Percentiles rank a stretch among this genome's conserved stretches.
Evolutionary conservation across 37 sponge, comb jelly and placozoan species (phyloP).

Genomic region (Geodia barretti): DNA sequence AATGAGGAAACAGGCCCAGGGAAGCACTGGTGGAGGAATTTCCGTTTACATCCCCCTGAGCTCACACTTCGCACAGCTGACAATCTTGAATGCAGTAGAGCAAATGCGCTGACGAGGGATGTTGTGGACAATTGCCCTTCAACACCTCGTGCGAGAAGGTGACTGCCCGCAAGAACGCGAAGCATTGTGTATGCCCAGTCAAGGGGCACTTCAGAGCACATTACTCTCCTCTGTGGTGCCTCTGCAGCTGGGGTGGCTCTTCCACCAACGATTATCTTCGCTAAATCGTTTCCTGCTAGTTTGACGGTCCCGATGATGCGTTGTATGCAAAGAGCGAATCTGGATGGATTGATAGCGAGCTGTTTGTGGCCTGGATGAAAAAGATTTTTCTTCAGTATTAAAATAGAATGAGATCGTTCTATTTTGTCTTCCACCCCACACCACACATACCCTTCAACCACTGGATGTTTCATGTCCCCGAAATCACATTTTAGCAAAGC

Average conservation of each 20-base stretch:
- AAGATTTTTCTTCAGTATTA: background rate
- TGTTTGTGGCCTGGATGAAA: conserved; percentile 19
- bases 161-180: too few relatives aligned
- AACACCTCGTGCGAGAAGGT: too few relatives aligned
- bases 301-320: conserved; percentile 18
- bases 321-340: background rate
- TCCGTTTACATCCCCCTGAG: background rate
- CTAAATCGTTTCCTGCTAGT: conserved; percentile 9
- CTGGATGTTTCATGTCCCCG: conserved; percentile 24
- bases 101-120: background rate
- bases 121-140: conserved; percentile 5
- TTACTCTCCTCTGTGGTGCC: conserved; percentile 11
- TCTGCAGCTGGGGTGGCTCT: conserved; percentile 8
- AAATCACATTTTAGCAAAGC: background rate
- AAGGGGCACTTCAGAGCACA: background rate
- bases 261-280: conserved; percentile 3
- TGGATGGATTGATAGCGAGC: conserved; percentile 21
- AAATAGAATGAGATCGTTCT: conserved; percentile 11
- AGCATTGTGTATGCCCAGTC: background rate
- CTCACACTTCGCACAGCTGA: conserved; percentile 1
- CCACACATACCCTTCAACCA: too few relatives aligned
- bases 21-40: conserved; percentile 14
- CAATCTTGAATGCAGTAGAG: conserved; percentile 4
- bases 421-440: conserved; percentile 26
- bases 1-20: background rate